Evolutionary conservation across 2,113 vertebrate species (phyloP), one percentile per base, ranked within the genome.

Genomic region (Orcinus orca): DNA sequence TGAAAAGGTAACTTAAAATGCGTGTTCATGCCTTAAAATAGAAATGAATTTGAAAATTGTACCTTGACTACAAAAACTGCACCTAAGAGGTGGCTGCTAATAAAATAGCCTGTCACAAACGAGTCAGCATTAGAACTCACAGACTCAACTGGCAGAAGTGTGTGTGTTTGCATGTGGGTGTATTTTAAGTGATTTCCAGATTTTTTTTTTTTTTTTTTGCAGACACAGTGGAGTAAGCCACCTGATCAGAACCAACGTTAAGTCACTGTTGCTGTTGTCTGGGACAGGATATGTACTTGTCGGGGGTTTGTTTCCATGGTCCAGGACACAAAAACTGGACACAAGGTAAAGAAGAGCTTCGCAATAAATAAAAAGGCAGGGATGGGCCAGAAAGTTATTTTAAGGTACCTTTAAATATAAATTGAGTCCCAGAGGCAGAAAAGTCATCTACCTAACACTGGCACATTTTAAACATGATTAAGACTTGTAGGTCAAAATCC

Each of bases 321-420:
- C 82, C 65, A 67, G 67, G 67, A 71, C 29, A 65, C 23, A 95
- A 38, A 29, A 96, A 41, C 15, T 87, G 95, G 79, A 93, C 60
- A 85, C 21, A 47, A 93, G 47, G 41, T 68, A 85, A 96, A 76
- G 65, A 26, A 91, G 41, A 96, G 88, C 70, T 89, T 67, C 93
- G 80, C 92, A 97, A 86, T 73, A 93, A 96, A 97, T 82, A 65
- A 67, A 94, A 94, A 97, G 68, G 58, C 93, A 96, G 38, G 90
- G 62, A 88, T 74, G 70, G 95, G 63, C 82, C 83, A 93, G 68
- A 74, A 95, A 88, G 36, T 82, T 87, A 89, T 93, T 95, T 94
- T 79, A 91, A 96, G 65, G 7, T 93, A 71, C 73, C 90, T 98
- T 97, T 95, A 98, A 97, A 90, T 96, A 97, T 87, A 96, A 97